Base-by-base conservation (phyloP, 2,113 vertebrate genomes). In the Sakesphorus luctuosus region DNA sequence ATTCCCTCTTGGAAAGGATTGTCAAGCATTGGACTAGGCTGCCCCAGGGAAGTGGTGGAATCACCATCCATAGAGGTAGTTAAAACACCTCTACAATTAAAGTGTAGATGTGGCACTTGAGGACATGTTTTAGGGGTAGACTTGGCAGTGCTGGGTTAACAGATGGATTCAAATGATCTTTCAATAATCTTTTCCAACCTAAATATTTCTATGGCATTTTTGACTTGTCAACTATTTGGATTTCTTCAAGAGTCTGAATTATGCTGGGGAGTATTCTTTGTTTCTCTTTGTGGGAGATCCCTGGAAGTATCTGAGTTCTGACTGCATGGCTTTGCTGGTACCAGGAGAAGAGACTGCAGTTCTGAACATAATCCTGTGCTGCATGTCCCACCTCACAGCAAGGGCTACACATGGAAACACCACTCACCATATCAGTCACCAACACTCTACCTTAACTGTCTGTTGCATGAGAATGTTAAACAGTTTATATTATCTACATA, bases 221-320 rank as follows among this genome's bases (percentile, higher is more conserved):
- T 89, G 2, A 74, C 75, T 61, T 61, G 33, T 26, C 52, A 94
- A 26, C 14, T 25, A 53, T 87, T 77, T 85, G 18, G 38, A 66
- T 68, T 82, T 78, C 18, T 73, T 75, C 25, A 84, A 69, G 47
- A 93, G 31, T 40, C 36, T 71, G 52, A 87, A 65, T 68, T 91
- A 38, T 62, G 18, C 24, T 68, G 44, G 26, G 33, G 18, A 88
- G 6, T 68, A 90, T 63, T 87, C 21, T 16, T 50, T 74, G 59
- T 24, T 71, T 85, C 79, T 65, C 10, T 62, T 79, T 56, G 62
- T 3, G 2, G 10, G 33, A 69, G 18, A 56, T n/a, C 52, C 20
- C 31, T 40, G 47, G 47, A 75, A 87, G 46, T 15, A 55, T 53
- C 16, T 10, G 24, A 90, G 29, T 65, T 49, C 33, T 43, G 33